phyloP scores from a whole-genome alignment of 2,888 invertebrate genomes.

The Deroplatys truncata region DNA sequence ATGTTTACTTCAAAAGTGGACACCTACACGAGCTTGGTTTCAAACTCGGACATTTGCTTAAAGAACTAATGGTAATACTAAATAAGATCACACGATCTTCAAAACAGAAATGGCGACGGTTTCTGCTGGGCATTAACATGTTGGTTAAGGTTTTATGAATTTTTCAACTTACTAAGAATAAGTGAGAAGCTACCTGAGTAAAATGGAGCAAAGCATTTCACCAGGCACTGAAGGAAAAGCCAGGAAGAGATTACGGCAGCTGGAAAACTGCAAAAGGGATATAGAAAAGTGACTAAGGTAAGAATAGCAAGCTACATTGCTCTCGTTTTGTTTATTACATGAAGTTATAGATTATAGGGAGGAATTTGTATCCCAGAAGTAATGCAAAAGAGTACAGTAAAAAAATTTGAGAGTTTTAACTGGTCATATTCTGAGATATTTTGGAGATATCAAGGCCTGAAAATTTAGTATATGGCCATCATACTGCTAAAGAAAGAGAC shows the following conservation, averaged over 20 bases:
- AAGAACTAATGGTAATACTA: not conserved
- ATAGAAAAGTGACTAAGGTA: not conserved
- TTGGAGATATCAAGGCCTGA: too few relatives aligned
- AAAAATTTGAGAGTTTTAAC: too few relatives aligned
- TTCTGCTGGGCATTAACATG: too few relatives aligned
- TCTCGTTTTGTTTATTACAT: too few relatives aligned
- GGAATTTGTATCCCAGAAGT: too few relatives aligned
- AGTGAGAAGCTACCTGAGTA: not conserved
- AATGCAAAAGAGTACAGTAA: too few relatives aligned
- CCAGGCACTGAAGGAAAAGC: not conserved
- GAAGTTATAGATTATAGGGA: too few relatives aligned
- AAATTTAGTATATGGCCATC: too few relatives aligned
- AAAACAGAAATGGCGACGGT: not conserved
- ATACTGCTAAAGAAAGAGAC: not conserved
- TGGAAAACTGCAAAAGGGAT: too few relatives aligned
- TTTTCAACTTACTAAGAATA: not conserved
- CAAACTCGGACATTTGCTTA: too few relatives aligned
- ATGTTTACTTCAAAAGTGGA: too few relatives aligned
- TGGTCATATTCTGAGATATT: not conserved
- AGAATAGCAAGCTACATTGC: not conserved
- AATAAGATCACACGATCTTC: not conserved
- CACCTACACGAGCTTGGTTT: too few relatives aligned
- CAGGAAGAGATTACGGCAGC: not conserved
- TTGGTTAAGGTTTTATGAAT: not conserved
- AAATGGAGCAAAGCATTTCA: not conserved